Evolutionary conservation across 2,888 invertebrate species (phyloP).

Genomic region (Onchidella celtica): DNA sequence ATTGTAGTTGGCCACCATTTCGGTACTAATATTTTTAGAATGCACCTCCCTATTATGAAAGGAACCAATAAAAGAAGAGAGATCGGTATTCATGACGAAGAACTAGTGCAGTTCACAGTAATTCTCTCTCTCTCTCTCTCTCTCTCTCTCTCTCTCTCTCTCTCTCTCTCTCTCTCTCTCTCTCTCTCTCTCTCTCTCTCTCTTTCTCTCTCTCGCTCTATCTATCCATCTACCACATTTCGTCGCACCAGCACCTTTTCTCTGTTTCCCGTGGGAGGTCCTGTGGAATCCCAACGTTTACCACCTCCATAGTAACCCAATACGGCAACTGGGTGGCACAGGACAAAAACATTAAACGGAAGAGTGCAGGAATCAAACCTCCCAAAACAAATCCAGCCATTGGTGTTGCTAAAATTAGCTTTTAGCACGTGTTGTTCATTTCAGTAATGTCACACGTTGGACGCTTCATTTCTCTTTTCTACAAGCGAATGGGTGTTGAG

Average conservation of each 20-base stretch:
- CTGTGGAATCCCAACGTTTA: neutral
- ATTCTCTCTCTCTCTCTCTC: neutral
- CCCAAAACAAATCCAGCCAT: conserved; percentile 7
- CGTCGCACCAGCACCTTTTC: neutral
- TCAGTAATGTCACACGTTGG: neutral
- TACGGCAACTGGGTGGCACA: neutral
- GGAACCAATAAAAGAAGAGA: too few species aligned
- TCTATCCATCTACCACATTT: neutral
- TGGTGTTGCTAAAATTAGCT: conserved; percentile 2
- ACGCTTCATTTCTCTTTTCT: too few species aligned
- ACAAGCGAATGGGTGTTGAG: too few species aligned
- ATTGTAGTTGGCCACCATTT: too few species aligned
- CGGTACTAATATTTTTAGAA: too few species aligned
- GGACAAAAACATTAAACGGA: conserved; percentile 14
- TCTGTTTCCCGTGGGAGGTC: neutral
- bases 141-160: conserved; percentile 10
- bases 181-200: neutral
- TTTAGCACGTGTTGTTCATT: neutral
- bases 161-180: neutral
- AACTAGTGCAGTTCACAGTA: too few species aligned
- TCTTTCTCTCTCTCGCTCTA: neutral
- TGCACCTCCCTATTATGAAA: too few species aligned
- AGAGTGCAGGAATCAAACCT: neutral
- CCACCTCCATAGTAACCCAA: conserved; percentile 1
- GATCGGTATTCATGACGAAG: too few species aligned